These are phyloP conservation scores for Nipponia nippon DNA, from an alignment of 2,113 vertebrate species.

Conservation along the genomic window DNA sequence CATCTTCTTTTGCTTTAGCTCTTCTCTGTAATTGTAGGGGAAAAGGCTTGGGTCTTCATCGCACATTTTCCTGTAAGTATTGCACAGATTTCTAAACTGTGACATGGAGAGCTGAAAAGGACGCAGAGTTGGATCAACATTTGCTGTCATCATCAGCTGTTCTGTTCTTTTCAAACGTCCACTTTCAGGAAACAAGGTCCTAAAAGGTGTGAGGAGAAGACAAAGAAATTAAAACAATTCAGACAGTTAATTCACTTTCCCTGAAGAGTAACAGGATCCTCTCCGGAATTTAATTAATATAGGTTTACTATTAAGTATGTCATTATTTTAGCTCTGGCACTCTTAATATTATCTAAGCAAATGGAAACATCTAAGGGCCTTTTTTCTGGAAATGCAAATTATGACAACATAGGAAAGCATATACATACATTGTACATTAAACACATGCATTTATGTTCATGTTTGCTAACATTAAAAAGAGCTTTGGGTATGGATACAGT, in stretches of 20 bases:
- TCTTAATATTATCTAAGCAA: neutral
- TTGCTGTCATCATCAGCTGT: conserved; percentile 78
- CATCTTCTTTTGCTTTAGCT: conserved; percentile 74
- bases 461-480: neutral
- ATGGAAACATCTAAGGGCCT: neutral
- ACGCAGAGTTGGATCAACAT: conserved; percentile 87
- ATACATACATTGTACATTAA: neutral
- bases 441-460: neutral
- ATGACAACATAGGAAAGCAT: neutral
- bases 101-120: conserved; percentile 83
- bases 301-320: neutral
- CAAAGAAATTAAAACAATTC: neutral
- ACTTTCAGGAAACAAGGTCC: conserved; percentile 88
- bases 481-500: neutral
- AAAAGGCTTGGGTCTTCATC: conserved; percentile 76
- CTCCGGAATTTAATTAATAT: neutral
- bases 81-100: conserved; percentile 82
- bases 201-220: conserved; percentile 35
- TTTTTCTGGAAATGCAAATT: neutral
- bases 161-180: conserved; percentile 77
- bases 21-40: conserved; percentile 85
- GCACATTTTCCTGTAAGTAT: conserved; percentile 85
- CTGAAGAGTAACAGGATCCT: neutral
- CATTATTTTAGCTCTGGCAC: neutral
- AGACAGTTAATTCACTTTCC: neutral